Evolutionary conservation across 2,797 vertebrate species (phyloP).

Genomic region (Lepilemur ruficaudatus): DNA sequence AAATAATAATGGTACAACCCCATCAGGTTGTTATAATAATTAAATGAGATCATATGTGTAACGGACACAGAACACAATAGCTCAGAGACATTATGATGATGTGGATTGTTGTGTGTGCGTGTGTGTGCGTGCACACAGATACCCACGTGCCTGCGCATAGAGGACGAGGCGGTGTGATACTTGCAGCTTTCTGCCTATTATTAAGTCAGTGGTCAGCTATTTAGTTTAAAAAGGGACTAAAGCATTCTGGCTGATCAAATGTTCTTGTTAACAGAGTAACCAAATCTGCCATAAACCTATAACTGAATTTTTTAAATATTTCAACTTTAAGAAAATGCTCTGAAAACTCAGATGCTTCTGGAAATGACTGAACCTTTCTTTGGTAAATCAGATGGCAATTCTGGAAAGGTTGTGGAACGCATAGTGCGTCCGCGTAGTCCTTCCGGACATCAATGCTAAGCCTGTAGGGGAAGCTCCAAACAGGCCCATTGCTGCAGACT

Average conservation of each 20-base stretch:
- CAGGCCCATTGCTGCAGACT: neutral
- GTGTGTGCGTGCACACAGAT: rapidly evolving
- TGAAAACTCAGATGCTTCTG: neutral
- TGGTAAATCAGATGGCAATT: neutral
- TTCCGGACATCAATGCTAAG: neutral
- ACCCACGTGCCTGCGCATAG: neutral
- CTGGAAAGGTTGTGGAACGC: neutral
- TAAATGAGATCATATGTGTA: neutral
- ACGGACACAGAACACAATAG: no score
- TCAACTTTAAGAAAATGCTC: neutral
- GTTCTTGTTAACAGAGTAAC: neutral
- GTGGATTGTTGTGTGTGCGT: neutral
- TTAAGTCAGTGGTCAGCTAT: neutral
- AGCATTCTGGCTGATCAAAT: neutral
- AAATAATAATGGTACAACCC: neutral
- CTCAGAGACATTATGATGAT: neutral
- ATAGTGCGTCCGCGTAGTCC: rapidly evolving
- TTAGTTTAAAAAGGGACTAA: neutral
- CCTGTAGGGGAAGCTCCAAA: neutral
- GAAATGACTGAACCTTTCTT: neutral
- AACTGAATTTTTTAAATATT: neutral
- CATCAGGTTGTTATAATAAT: neutral
- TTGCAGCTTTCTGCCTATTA: neutral
- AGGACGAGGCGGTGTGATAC: rapidly evolving
- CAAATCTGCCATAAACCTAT: neutral